Evolutionary conservation across 2,888 invertebrate species (phyloP), one percentile per base, ranked within the genome.

Genomic region (Noctua janthina): DNA sequence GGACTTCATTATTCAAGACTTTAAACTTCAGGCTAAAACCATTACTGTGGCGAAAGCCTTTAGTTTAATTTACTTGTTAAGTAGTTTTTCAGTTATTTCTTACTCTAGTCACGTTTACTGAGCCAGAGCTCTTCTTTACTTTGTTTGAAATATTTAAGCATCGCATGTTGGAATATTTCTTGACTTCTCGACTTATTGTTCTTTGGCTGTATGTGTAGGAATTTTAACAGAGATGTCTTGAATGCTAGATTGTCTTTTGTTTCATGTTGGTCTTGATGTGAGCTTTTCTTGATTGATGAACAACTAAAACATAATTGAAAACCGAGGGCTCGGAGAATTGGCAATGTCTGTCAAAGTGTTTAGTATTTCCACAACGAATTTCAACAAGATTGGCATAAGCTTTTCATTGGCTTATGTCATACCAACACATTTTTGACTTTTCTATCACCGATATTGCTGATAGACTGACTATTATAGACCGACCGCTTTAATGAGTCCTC

Each of bases 41-140:
- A 84, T 85, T 87, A 68, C 77, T 64, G 64, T 64, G 70, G 73
- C 46, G 54, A 78, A 76, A 82, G 78, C 62, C 77, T 86, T 79
- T 77, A 88, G 70, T 80, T 86, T 74, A 88, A 86, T 87, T 87
- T 77, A 86, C 73, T 85, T 79, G 67, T 87, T 87, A 78, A 86
- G 82, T 82, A 85, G 88, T 86, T 86, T 84, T 87, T 84, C 69
- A 84, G 84, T 84, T 78, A 77, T 76, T 87, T 77, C 79, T 82
- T 72, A 89, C 75, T 83, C 82, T 35, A 80, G 85, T 89, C 81
- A 88, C 82, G 85, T 79, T 62, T 78, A 54, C 62, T 74, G 56
- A 68, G 46, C 10, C 39, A 43, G 35, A 66, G 23, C 35, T 78
- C 35, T 76, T 76, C 56, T 76, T 68, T 67, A 84, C 23, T 76